Evolutionary conservation across 2,797 vertebrate genomes (phyloP).

Genomic region (Hozukius guyotensis): DNA sequence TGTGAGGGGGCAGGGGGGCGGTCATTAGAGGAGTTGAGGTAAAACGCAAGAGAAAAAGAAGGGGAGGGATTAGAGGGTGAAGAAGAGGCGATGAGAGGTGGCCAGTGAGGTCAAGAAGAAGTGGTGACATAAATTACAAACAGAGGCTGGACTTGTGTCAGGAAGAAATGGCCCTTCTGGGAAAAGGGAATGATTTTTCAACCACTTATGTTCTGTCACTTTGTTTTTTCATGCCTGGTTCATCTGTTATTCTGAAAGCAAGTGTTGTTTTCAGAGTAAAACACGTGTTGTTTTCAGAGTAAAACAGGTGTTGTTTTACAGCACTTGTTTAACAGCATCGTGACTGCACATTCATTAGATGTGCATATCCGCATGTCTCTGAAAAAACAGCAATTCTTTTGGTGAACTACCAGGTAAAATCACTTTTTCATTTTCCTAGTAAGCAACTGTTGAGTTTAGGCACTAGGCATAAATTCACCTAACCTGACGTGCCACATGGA

Average conservation of each 20-base stretch:
- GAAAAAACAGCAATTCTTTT: background rate
- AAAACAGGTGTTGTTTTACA: background rate
- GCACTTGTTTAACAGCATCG: background rate
- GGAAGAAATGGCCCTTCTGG: constrained; percentile 20
- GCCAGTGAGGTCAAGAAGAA: constrained; percentile 34
- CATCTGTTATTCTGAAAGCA: background rate
- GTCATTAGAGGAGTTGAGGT: constrained; percentile 18
- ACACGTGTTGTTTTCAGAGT: background rate
- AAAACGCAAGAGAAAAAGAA: background rate
- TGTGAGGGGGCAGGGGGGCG: background rate
- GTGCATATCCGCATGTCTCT: background rate
- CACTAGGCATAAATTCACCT: background rate
- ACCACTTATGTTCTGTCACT: constrained; percentile 6
- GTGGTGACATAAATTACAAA: constrained; percentile 38
- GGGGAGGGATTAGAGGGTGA: background rate
- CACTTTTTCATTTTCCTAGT: background rate
- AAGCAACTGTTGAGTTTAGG: background rate
- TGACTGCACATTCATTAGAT: background rate
- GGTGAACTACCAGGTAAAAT: background rate
- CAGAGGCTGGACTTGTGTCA: background rate
- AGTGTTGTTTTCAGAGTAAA: background rate
- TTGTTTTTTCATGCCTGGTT: background rate
- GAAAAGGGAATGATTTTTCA: constrained; percentile 14
- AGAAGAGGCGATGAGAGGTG: constrained; percentile 6
- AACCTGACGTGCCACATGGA: background rate